These are phyloP conservation scores for Chrysolina americana DNA, from an alignment of 2,888 invertebrate genomes.

Conservation along the genomic window DNA sequence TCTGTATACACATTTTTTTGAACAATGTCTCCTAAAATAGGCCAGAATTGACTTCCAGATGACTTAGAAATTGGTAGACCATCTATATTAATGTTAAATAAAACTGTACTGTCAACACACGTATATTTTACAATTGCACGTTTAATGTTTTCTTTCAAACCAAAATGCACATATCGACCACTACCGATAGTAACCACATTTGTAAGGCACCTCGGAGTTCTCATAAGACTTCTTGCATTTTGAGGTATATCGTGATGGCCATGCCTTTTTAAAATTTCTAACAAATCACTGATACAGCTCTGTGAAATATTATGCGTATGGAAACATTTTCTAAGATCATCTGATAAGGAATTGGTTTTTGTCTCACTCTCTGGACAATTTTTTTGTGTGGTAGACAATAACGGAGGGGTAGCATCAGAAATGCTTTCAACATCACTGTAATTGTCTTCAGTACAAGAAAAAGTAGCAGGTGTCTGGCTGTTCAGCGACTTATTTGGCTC, in stretches of 20 bases:
- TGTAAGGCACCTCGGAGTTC: slow-evolving; percentile 2
- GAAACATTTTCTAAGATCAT: slow-evolving; percentile 7
- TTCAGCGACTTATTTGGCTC: too few species aligned
- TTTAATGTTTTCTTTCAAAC: background rate
- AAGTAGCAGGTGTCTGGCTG: too few species aligned
- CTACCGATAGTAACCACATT: background rate
- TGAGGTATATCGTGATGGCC: slow-evolving; percentile 4
- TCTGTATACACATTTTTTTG: background rate
- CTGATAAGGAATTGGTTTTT: too few species aligned
- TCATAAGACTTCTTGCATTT: slow-evolving; percentile 7
- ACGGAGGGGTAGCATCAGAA: too few species aligned
- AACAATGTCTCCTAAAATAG: slow-evolving; percentile 1
- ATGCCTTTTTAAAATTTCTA: background rate
- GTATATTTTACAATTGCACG: slow-evolving; percentile 3
- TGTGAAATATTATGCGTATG: slow-evolving; percentile 15
- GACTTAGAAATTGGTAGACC: background rate
- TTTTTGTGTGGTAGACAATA: too few species aligned
- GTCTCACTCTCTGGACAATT: too few species aligned
- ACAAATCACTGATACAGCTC: slow-evolving; percentile 11
- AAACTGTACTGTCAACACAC: background rate
- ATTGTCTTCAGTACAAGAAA: too few species aligned
- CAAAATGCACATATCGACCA: slow-evolving; percentile 5
- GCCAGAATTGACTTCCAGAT: slow-evolving; percentile 8
- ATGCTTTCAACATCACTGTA: too few species aligned
- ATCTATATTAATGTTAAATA: slow-evolving; percentile 10